Base-by-base conservation (phyloP, 2,797 vertebrate species). In the Sebastes iracundus region DNA sequence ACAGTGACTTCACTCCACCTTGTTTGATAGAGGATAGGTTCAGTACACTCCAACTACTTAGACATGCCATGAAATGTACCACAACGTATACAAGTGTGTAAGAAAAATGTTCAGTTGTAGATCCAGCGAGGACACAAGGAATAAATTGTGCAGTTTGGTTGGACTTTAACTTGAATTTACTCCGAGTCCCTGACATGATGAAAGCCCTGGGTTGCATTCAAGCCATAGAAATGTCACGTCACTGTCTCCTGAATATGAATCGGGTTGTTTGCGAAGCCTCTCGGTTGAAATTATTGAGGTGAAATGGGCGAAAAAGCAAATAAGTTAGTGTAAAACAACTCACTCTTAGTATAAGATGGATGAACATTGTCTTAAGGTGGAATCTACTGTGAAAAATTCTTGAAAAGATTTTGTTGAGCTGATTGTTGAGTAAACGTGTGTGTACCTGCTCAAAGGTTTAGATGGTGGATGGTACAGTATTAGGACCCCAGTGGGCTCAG, bases 151-250 rank as follows among this genome's bases (percentile, higher is more conserved):
- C 76, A 59, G 74, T 80, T 82, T 81, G 65, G 35, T 80, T 83
- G 28, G 56, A n/a, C 59, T 89, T 79, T 49, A 84, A 82, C 76
- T 73, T 85, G 79, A 91, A 90, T 85, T 86, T 35, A 82, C 66
- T 74, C 53, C 69, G 62, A 62, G 30, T 77, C 71, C 79, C 67
- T 52, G 62, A 81, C 73, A 58, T 35, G 52, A 78, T 71, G 38
- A 87, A 81, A 88, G 56, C 74, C 83, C 83, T 58, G 74, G 83
- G 87, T 93, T 91, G 81, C 90, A 91, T 90, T 92, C 83, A 95
- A 95, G 94, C 93, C 93, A 95, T 95, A 94, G 89, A 94, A 90
- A 92, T 32, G 77, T 92, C 78, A 72, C 16, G 64, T 85, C 75
- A 81, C 69, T 73, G 83, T 90, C 72, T 90, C 86, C 81, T 82